Evolutionary conservation across 2,113 vertebrate species (phyloP).

Genomic region (Aplodontia rufa): DNA sequence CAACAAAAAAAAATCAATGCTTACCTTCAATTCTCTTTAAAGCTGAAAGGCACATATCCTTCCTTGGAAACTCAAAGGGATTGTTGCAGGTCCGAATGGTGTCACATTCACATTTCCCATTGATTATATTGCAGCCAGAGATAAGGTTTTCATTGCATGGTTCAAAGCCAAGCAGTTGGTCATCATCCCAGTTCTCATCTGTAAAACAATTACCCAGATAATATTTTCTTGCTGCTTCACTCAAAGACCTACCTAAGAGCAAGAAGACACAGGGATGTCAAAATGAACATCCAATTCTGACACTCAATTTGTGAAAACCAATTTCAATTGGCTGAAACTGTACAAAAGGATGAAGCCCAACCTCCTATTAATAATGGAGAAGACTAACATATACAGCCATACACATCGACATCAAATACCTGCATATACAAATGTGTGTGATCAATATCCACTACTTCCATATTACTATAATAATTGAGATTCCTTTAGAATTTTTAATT

Average conservation of each 20-base stretch:
- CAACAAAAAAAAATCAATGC: slow-evolving; percentile 71
- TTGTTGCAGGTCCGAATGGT: slow-evolving; percentile 93
- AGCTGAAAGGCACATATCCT: slow-evolving; percentile 90
- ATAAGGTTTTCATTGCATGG: slow-evolving; percentile 95
- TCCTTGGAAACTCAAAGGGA: slow-evolving; percentile 93
- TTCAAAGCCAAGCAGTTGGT: slow-evolving; percentile 93
- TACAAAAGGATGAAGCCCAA: neutral
- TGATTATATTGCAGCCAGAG: slow-evolving; percentile 95
- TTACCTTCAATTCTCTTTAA: slow-evolving; percentile 94
- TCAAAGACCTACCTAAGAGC: slow-evolving; percentile 53
- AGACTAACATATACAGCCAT: neutral
- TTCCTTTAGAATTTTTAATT: neutral
- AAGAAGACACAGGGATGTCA: neutral
- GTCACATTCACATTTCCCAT: slow-evolving; percentile 92
- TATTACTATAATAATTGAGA: neutral
- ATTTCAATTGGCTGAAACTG: neutral
- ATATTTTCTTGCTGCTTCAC: slow-evolving; percentile 61
- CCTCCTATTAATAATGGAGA: neutral
- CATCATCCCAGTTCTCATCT: slow-evolving; percentile 95
- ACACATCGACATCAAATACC: neutral
- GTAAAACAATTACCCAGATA: slow-evolving; percentile 79
- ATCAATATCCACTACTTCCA: neutral
- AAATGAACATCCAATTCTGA: neutral
- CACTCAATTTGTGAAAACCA: neutral
- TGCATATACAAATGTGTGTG: neutral